Conservation (phyloP, 2,797 vertebrate genomes). For the Manis crassicaudata region DNA sequence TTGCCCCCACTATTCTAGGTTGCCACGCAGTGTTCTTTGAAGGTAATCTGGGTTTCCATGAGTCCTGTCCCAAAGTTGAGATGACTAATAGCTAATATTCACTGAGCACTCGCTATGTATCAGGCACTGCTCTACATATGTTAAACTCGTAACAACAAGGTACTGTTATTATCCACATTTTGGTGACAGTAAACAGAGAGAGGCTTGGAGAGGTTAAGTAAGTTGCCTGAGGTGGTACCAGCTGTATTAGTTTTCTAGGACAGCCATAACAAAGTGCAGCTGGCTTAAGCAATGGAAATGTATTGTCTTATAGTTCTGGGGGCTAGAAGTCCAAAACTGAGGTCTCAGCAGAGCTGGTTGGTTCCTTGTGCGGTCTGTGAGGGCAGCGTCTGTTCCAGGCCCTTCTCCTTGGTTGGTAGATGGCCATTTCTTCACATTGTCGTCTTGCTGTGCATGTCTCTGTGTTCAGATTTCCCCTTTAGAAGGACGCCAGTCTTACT, state of each 20-base stretch:
- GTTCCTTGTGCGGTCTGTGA: neutral
- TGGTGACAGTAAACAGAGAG: slow-evolving; percentile 48
- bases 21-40: neutral
- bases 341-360: neutral
- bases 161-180: neutral
- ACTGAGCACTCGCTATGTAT: neutral
- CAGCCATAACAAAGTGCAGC: neutral
- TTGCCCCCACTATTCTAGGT: neutral
- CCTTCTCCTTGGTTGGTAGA: neutral
- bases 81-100: neutral
- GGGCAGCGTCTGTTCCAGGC: no score
- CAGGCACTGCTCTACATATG: neutral
- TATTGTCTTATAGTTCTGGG: neutral
- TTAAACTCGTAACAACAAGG: neutral
- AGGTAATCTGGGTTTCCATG: neutral
- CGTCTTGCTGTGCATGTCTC: neutral
- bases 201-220: slow-evolving; percentile 41
- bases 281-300: neutral
- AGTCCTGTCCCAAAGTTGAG: neutral
- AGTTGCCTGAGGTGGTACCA: neutral
- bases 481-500: neutral
- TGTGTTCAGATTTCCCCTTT: neutral
- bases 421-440: neutral
- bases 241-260: neutral
- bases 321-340: no score